phyloP scores from a whole-genome alignment of 2,113 vertebrate species.

The Rallus limicola region DNA sequence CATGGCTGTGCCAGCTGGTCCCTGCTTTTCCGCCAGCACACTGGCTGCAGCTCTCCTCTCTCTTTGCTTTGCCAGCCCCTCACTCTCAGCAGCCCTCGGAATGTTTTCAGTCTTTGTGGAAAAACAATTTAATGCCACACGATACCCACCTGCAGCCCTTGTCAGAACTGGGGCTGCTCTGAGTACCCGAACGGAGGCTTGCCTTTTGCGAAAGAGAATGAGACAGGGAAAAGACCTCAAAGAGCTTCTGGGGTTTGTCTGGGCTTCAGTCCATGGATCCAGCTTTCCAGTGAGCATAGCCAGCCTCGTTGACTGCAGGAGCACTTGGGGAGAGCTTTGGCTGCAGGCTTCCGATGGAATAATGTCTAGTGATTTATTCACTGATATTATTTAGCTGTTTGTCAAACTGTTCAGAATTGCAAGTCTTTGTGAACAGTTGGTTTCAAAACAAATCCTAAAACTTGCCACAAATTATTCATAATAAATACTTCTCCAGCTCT shows the following conservation, averaged over 20 bases:
- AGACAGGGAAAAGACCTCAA: neutral
- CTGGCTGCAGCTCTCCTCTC: neutral
- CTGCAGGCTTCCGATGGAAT: neutral
- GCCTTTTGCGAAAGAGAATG: neutral
- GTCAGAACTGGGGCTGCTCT: neutral
- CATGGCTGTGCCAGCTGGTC: neutral
- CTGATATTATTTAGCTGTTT: neutral
- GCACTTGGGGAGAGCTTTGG: neutral
- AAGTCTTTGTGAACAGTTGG: neutral
- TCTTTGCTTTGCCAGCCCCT: neutral
- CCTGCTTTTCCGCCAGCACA: neutral
- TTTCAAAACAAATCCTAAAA: neutral
- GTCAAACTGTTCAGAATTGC: neutral
- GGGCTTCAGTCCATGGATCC: neutral
- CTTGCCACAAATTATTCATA: neutral
- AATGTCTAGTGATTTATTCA: neutral
- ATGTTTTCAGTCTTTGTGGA: neutral
- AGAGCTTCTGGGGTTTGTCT: neutral
- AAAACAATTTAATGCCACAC: neutral
- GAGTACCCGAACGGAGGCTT: no score
- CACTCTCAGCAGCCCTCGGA: neutral
- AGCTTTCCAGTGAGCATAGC: neutral
- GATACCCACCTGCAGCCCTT: neutral
- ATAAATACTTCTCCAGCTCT: neutral
- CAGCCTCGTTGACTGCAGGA: neutral